Evolutionary conservation across 2,888 invertebrate genomes (phyloP), one percentile per base, ranked within the genome.

Genomic region (Linhomoeus sp.): DNA sequence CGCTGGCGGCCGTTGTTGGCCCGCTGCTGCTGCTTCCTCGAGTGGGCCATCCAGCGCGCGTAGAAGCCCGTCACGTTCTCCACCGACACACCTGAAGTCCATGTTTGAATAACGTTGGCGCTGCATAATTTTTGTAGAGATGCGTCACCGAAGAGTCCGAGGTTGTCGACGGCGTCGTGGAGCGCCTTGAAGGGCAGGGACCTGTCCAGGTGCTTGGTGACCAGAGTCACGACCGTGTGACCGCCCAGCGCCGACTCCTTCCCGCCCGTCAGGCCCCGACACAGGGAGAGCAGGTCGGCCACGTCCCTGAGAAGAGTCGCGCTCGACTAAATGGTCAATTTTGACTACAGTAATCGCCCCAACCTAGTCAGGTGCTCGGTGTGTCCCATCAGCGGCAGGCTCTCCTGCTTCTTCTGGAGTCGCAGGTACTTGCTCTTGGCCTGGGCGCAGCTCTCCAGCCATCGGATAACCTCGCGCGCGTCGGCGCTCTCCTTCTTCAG

Each of bases 381-480:
- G n/a, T n/a, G n/a, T n/a, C n/a, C n/a, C n/a, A n/a, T n/a, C n/a
- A n/a, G n/a, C n/a, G n/a, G n/a, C n/a, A n/a, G n/a, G n/a, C n/a
- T n/a, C 67, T 90, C 87, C 50, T 81, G 79, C 20, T 79, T 77
- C 23, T 84, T 76, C 68, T 88, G 88, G 0, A 85, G 80, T 54
- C 85, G 75, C 58, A 88, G 73, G 65, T 79, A 86, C 53, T 86
- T 75, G 57, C 84, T 85, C 15, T 88, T 88, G 52, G 78, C 77
- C 55, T 79, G 77, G 53, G 88, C 77, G 63, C 87, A 85, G 36
- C 75, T 72, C 67, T 88, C 88, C 52, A 90, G 70, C 87, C 87
- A 90, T 54, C 88, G 80, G 50, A 87, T 88, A 3, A 84, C 85
- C 64, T 87, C 85, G 45, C 88, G 75, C 1, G 86, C 87, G 52